Conservation (phyloP, 2,113 vertebrate species). For the Xerus inauris region DNA sequence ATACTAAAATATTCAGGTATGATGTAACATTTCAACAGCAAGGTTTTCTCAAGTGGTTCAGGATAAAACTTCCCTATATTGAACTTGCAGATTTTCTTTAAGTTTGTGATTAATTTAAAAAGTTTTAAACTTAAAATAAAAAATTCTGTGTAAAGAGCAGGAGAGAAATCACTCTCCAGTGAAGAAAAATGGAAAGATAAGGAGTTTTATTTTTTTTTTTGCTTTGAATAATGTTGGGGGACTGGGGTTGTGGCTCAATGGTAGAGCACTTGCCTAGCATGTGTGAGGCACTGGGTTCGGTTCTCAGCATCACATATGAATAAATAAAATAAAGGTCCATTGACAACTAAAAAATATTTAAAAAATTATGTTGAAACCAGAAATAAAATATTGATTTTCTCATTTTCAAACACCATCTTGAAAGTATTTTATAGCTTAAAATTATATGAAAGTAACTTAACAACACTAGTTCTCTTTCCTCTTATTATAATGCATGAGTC, state of each 20-base stretch:
- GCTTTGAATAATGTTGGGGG: conserved; percentile 4
- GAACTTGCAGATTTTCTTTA: neutral
- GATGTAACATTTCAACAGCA: neutral
- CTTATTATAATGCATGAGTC: neutral
- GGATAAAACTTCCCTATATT: neutral
- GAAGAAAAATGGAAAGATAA: neutral
- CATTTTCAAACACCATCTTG: neutral
- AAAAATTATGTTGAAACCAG: too few species aligned
- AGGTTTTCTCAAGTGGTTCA: neutral
- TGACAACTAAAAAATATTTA: too few species aligned
- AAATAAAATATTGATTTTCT: neutral
- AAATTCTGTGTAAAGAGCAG: neutral
- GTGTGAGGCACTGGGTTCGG: too few species aligned
- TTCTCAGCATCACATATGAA: too few species aligned
- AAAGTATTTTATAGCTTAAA: conserved; percentile 36
- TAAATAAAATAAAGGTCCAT: too few species aligned
- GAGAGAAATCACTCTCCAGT: neutral
- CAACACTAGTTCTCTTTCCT: neutral
- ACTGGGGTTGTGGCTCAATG: too few species aligned
- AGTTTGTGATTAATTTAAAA: neutral
- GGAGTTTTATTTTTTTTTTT: conserved; percentile 26
- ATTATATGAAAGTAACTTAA: neutral
- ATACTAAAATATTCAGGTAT: neutral
- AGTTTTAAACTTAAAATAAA: too few species aligned
- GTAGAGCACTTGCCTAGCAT: too few species aligned